Evolutionary conservation across 2,113 vertebrate genomes (phyloP), one percentile per base, ranked within the genome.

Genomic region (Tricholaema leucomelas): DNA sequence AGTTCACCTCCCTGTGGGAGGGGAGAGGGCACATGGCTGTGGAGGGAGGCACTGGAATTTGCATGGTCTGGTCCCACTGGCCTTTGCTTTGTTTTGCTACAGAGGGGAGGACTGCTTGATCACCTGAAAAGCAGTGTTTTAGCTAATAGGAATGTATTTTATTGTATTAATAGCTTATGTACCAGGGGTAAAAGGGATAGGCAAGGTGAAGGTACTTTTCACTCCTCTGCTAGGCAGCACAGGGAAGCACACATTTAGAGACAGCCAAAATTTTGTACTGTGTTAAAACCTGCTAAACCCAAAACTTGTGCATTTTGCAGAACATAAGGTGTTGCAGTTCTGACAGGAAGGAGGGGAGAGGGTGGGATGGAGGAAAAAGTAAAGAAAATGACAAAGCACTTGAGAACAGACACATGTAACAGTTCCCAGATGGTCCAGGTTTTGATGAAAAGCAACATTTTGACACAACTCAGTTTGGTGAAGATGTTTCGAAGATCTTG

Each of bases 61-160:
- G 0, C 19, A 61, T 1, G 2, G 24, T 44, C 24, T 0, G 0
- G 13, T 72, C 50, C 25, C 1, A 6, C 23, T 58, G 50, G 31
- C 42, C 38, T 70, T 46, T 56, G 44, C 38, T 95, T 89, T 89
- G 79, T 88, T 96, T 69, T 36, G 67, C 28, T 88, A 67, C 8
- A 36, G 19, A 27, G 13, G 15, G 21, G 27, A 82, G 86, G 16
- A 18, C 25, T 55, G 25, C 9, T 60, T 78, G 6, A 23, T 27
- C 2, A 2, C 75, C 42, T 80, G 6, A 75, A 69, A 84, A 36
- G 58, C 75, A 67, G 18, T n/a, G 19, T 75, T 42, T 55, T 42
- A 81, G 38, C 19, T 54, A 8, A 61, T 18, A 38, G n/a, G 12
- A 72, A 84, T 76, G n/a, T 63, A 38, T 60, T 85, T 15, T 27